Evolutionary conservation across 2,888 invertebrate genomes (phyloP), one percentile per base, ranked within the genome.

Genomic region (Watsonalla cultraria): DNA sequence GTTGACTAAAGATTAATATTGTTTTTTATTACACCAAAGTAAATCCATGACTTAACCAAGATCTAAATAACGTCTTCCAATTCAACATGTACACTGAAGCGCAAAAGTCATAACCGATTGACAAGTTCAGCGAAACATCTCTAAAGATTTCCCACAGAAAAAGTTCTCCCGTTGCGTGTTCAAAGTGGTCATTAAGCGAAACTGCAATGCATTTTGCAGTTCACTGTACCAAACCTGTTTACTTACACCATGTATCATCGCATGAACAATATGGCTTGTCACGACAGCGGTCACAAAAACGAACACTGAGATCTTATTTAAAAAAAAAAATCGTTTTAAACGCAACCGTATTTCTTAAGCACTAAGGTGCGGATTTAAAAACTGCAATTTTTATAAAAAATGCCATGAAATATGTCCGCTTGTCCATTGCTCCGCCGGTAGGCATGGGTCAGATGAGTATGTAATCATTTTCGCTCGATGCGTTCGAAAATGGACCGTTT

Each of bases 191-290:
- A 84, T 84, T 85, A 82, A 76, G 73, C 73, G 76, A 80, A 82
- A 84, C 72, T 71, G 75, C 74, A 77, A 78, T 71, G 76, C 75
- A 66, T 79, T 83, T 69, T 78, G 78, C 73, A 72, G 76, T 73
- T 75, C 74, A 79, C 73, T 70, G 81, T 82, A 82, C 82, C 54
- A 77, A 84, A 88, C 87, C 86, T 79, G 87, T 86, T 84, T 78
- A 79, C 84, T 78, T 78, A 82, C 81, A 79, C 74, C 84, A 83
- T 83, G 86, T 86, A 86, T 85, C 84, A 86, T 84, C 70, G 74
- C 54, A 74, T 74, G 88, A 84, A 89, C 89, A 87, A 88, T 89
- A 88, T 87, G 88, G 86, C 82, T 78, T 85, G 87, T 88, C 88
- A 87, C 86, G 88, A 86, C 83, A 82, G 74, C 71, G 71, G 68